Conservation (phyloP, 2,113 vertebrate genomes). For the Drymodes brunneopygia region DNA sequence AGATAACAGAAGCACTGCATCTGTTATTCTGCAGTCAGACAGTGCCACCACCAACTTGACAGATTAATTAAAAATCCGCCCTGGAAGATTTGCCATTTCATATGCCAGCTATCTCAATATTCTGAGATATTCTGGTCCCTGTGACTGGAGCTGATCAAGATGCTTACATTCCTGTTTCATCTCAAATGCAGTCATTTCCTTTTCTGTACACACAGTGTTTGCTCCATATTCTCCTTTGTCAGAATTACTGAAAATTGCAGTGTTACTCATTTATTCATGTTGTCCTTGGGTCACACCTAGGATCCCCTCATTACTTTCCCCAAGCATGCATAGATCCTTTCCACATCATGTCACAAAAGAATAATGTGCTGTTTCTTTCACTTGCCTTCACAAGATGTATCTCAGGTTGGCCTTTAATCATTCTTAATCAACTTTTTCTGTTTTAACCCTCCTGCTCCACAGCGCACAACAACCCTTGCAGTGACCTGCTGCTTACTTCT, state of each 20-base stretch:
- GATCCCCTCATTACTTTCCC: not conserved
- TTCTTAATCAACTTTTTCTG: not conserved
- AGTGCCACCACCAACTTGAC: slow-evolving; percentile 55
- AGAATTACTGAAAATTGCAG: not conserved
- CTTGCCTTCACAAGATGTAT: not conserved
- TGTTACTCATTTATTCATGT: not conserved
- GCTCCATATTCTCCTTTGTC: not conserved
- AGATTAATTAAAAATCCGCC: slow-evolving; percentile 54
- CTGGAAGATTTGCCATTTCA: slow-evolving; percentile 33
- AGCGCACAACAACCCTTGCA: not conserved
- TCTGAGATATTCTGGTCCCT: slow-evolving; percentile 40
- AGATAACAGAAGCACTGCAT: not conserved
- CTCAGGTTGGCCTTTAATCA: not conserved
- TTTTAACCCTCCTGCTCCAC: not conserved
- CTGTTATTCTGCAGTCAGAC: slow-evolving; percentile 52
- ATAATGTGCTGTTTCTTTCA: not conserved
- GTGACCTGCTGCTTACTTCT: not conserved
- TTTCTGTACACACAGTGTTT: not conserved
- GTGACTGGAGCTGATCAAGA: slow-evolving; percentile 15
- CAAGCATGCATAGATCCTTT: not conserved
- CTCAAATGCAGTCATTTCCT: not conserved
- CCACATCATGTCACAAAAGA: not conserved
- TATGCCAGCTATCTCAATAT: slow-evolving; percentile 27
- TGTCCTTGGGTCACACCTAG: not conserved
- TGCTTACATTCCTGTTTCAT: not conserved